Evolutionary conservation across 1,140 invertebrate species (phyloP).

Genomic region (Drosophila trapezifrons): DNA sequence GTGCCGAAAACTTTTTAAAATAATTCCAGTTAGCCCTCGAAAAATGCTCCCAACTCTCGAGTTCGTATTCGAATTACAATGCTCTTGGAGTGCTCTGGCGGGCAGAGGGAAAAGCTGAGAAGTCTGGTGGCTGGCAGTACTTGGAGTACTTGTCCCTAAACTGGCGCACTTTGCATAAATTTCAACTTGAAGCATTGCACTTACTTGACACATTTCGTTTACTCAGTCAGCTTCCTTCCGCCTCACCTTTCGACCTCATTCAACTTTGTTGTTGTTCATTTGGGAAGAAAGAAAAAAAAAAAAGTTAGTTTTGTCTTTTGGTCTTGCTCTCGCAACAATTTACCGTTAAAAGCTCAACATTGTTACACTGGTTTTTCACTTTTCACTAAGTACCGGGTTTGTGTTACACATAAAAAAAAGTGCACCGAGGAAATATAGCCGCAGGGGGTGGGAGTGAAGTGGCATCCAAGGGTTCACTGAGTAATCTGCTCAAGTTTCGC

Average conservation of each 20-base stretch:
- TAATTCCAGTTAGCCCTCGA: slow-evolving; percentile 38
- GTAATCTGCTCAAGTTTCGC: slow-evolving; percentile 72
- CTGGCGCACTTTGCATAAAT: slow-evolving; percentile 76
- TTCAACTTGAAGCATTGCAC: slow-evolving; percentile 74
- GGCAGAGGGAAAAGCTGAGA: background rate
- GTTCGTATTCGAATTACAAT: slow-evolving; percentile 61
- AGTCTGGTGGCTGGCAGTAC: slow-evolving; percentile 1
- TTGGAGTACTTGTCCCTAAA: slow-evolving; percentile 47
- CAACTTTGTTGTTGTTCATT: slow-evolving; percentile 73
- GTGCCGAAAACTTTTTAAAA: slow-evolving; percentile 15
- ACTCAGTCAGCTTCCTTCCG: slow-evolving; percentile 25
- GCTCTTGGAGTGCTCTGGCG: slow-evolving; percentile 36
- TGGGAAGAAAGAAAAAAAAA: slow-evolving; percentile 36
- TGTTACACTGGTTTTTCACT: slow-evolving; percentile 81
- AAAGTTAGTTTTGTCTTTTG: slow-evolving; percentile 67
- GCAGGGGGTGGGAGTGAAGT: background rate
- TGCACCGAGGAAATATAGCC: slow-evolving; percentile 18
- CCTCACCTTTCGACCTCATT: slow-evolving; percentile 33
- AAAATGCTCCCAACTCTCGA: slow-evolving; percentile 24
- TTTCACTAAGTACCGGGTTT: slow-evolving; percentile 78
- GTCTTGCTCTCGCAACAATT: slow-evolving; percentile 68
- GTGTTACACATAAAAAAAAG: slow-evolving; percentile 74
- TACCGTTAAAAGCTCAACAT: slow-evolving; percentile 79
- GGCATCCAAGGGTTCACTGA: slow-evolving; percentile 29
- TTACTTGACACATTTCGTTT: slow-evolving; percentile 79